Evolutionary conservation across 2,797 vertebrate genomes (phyloP).

Genomic region (Enteromius mattozi): DNA sequence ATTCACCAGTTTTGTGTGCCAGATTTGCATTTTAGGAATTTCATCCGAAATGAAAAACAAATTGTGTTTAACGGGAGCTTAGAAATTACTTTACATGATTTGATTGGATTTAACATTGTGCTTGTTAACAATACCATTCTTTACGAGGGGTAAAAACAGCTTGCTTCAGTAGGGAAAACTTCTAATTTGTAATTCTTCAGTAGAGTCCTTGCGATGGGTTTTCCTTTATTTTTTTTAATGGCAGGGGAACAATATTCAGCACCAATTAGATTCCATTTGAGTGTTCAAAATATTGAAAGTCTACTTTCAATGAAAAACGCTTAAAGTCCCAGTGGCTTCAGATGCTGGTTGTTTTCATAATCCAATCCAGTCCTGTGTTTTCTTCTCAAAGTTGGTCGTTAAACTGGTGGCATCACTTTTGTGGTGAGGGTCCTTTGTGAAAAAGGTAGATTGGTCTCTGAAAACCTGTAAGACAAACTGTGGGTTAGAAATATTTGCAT

Average conservation of each 20-base stretch:
- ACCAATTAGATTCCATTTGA: constrained; percentile 28
- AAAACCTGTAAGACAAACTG: constrained; percentile 77
- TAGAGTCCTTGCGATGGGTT: neutral
- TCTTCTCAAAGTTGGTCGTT: constrained; percentile 1
- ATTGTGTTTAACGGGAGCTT: neutral
- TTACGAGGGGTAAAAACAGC: neutral
- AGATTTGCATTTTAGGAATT: neutral
- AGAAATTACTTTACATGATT: neutral
- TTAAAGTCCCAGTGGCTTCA: constrained; percentile 12
- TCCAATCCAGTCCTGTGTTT: neutral
- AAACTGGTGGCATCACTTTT: constrained; percentile 21
- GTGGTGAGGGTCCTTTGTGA: constrained; percentile 79
- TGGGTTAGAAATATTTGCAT: neutral
- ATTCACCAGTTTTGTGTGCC: neutral
- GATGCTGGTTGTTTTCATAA: constrained; percentile 26
- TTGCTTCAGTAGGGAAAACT: neutral
- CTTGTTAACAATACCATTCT: neutral
- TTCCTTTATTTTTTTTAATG: neutral
- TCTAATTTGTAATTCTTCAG: neutral
- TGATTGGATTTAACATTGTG: neutral
- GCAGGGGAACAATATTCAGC: constrained; percentile 10
- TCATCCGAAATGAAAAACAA: neutral
- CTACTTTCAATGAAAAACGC: neutral
- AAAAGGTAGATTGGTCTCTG: constrained; percentile 90
- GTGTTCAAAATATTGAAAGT: constrained; percentile 11